Evolutionary conservation across 2,888 invertebrate species (phyloP).

Genomic region (Hymenopus coronatus): DNA sequence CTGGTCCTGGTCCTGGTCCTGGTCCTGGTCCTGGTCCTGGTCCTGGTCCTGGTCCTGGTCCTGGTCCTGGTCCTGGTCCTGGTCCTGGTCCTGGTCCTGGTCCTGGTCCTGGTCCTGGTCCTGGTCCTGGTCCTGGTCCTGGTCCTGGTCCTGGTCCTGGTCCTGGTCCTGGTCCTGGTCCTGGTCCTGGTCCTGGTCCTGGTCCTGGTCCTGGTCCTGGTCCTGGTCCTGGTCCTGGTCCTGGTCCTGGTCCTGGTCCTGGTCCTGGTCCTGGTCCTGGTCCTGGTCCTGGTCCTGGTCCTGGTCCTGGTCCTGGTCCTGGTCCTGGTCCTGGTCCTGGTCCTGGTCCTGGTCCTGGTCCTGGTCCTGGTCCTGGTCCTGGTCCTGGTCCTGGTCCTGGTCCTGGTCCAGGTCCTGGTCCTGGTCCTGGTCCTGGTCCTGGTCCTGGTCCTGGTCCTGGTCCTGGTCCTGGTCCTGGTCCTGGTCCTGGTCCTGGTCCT

Average conservation of each 20-base stretch:
- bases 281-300: slow-evolving; percentile 8
- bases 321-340: slow-evolving; percentile 8
- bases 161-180: slow-evolving; percentile 8
- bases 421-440: not conserved
- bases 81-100: slow-evolving; percentile 8
- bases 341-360: slow-evolving; percentile 10
- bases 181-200: slow-evolving; percentile 8
- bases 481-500: slow-evolving; percentile 3
- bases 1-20: slow-evolving; percentile 8
- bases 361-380: slow-evolving; percentile 7
- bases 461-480: not conserved
- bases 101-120: slow-evolving; percentile 8
- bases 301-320: slow-evolving; percentile 8
- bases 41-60: slow-evolving; percentile 7
- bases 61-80: slow-evolving; percentile 8
- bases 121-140: slow-evolving; percentile 8
- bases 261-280: slow-evolving; percentile 9
- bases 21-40: slow-evolving; percentile 7
- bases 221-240: slow-evolving; percentile 7
- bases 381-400: slow-evolving; percentile 7
- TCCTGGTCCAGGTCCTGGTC: slow-evolving; percentile 7
- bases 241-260: slow-evolving; percentile 8
- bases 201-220: slow-evolving; percentile 7
- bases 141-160: slow-evolving; percentile 8
- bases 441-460: slow-evolving; percentile 4